Evolutionary conservation across 2,888 invertebrate genomes (phyloP), one percentile per base, ranked within the genome.

Genomic region (Drosophila subquinaria): DNA sequence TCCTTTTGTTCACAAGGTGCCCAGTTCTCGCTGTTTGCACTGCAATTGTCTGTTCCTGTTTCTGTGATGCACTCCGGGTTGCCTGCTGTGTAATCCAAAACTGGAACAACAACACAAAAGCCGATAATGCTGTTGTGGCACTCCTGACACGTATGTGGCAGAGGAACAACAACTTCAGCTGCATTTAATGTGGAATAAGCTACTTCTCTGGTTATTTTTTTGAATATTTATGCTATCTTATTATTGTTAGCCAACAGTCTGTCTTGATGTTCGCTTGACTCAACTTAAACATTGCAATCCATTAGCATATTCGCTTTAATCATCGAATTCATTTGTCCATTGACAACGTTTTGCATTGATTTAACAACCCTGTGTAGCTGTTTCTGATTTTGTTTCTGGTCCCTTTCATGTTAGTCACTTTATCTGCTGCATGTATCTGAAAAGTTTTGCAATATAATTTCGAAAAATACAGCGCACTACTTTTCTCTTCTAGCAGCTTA

Each of bases 361-460:
- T 81, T 82, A 73, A 79, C 79, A 72, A 48, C 35, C 17, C 40
- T 45, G 35, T 73, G 73, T 74, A 84, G 72, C 51, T 72, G 66
- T 57, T 61, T 60, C 50, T 72, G n/a, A n/a, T n/a, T n/a, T n/a
- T n/a, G 66, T 57, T 61, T 57, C 56, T 47, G 9, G 63, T 17
- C 23, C 11, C 23, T 33, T 11, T 6, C 23, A 43, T 75, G 70
- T 62, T 66, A 72, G 65, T 79, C 75, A 69, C 63, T 73, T 76
- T 87, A 87, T 87, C 84, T 72, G 64, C 71, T 69, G 77, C 80
- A 69, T 87, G 87, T 82, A 84, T 84, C 84, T 85, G 60, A 80
- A 87, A 84, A 84, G 63, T 87, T 84, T 87, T 74, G 82, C 84
- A 87, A 80, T 84, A 84, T 75, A 74, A 79, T 72, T 80, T 70